A percentile compares a stretch with the other conserved stretches of the same genome.
These are phyloP conservation scores for Procambarus virginalis DNA, from an alignment of 1,140 invertebrate genomes.

Conservation along the genomic window DNA sequence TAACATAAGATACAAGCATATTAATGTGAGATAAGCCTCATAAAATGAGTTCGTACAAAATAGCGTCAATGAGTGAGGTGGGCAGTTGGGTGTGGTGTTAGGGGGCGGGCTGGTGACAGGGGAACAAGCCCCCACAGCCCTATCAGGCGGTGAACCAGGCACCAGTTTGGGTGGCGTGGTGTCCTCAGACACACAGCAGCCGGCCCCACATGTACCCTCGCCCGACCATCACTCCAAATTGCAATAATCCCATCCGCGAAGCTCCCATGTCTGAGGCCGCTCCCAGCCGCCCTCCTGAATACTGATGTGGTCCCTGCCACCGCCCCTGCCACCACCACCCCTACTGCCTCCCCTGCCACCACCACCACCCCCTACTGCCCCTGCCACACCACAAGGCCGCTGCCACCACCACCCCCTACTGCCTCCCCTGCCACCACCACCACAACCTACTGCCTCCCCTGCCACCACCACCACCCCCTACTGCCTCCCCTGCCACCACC, in stretches of 20 bases:
- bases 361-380: neutral
- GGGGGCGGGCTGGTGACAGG: neutral
- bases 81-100: neutral
- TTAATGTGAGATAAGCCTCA: constrained; percentile 81
- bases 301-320: neutral
- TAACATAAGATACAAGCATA: constrained; percentile 87
- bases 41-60: neutral
- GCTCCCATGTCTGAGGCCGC: neutral
- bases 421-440: neutral
- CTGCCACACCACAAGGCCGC: neutral
- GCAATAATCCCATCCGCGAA: constrained; percentile 6
- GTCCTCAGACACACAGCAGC: neutral
- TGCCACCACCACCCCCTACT: neutral
- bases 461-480: neutral
- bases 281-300: neutral
- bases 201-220: neutral
- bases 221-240: constrained; percentile 7
- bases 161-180: neutral
- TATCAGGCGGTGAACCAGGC: neutral
- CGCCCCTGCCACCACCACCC: neutral
- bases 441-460: neutral
- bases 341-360: neutral
- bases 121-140: neutral
- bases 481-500: neutral
- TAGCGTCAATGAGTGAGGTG: neutral